Base-by-base conservation (phyloP, 2,797 vertebrate genomes). In the Enteromius argenteus region DNA sequence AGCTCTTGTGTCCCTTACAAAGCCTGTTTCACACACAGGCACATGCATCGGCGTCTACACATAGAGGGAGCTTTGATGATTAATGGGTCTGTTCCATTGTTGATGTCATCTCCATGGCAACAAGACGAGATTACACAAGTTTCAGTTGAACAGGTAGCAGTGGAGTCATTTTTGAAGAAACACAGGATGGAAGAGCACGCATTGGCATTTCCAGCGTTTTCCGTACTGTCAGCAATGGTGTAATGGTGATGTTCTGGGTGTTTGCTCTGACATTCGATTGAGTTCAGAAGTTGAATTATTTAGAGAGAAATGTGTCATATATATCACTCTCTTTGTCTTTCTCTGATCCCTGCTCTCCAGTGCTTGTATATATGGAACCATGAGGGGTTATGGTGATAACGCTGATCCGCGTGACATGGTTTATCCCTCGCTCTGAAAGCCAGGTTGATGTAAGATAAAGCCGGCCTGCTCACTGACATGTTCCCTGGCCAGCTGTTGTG, bases 241-340 rank as follows among this genome's bases (percentile, higher is more conserved):
- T 21, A 32, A 8, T 66, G 53, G 19, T 42, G 51, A 30, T 77
- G 23, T 69, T 32, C n/a, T 53, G n/a, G 49, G 49, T 78, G 64
- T 85, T 81, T 76, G 49, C 86, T 73, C 37, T 30, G 30, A 42
- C 30, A 15, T 71, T 80, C 53, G 62, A 78, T 75, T 85, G 79
- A 84, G 76, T 81, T 85, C 69, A 64, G 71, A 78, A 15, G 62
- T 82, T 89, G 81, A 84, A 90, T 89, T 86, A 84, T 88, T 90
- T 87, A 87, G 62, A 80, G 19, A 86, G 74, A 44, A 79, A n/a
- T 60, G 11, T 89, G 85, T 87, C 62, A 15, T 83, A 84, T 71
- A 60, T 72, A 23, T 58, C 15, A 30, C 5, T 69, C 27, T 53
- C 78, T 68, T 14, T 77, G 11, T 46, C 53, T 23, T 49, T 73